Base-by-base conservation (phyloP, 2,113 vertebrate species). In the Lethenteron camtschaticum region DNA sequence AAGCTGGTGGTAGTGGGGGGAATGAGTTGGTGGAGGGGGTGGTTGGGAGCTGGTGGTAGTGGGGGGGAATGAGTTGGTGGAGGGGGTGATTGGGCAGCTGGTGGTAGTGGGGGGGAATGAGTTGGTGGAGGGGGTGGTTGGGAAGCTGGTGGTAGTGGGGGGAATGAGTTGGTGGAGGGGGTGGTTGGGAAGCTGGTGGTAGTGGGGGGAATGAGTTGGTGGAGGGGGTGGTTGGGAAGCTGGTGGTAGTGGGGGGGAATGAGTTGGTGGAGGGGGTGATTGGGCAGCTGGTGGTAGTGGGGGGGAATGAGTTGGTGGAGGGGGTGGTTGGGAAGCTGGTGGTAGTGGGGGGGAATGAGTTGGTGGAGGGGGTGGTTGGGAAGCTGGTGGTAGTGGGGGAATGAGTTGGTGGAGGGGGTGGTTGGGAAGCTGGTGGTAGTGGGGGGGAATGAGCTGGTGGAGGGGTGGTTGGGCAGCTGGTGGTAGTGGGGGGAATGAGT, bases 291-390 rank as follows among this genome's bases (percentile, higher is more conserved):
- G 10, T 68, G 10, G 24, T 16, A 24, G 58, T 20, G 16, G 58
- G 11, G 73, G 71, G 73, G n/a, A 74, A 75, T 80, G 74, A 2
- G n/a, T 1, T n/a, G 2, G n/a, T 56, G 56, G 74, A 2, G n/a
- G 10, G 2, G 2, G n/a, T 56, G 56, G 10, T 63, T 63, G 13
- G 60, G 13, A 1, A 14, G 13, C 60, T 41, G 24, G 24, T 41
- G 24, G 24, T 41, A 41, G 24, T 41, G 24, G 5, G 24, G 24
- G 24, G 24, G n/a, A 4, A 41, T 41, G 24, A 41, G 24, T 41
- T 41, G 24, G 24, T 41, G 24, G 24, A 24, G 24, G 24, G 24
- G 24, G 24, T 24, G 24, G 3, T 24, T 24, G 24, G 24, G 24
- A 2, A 24, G 63, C 20, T 66, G 63, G n/a, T 66, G 63, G n/a